These are phyloP conservation scores for Pseudomyrmex concolor DNA, from an alignment of 1,140 invertebrate species.

Conservation along the genomic window DNA sequence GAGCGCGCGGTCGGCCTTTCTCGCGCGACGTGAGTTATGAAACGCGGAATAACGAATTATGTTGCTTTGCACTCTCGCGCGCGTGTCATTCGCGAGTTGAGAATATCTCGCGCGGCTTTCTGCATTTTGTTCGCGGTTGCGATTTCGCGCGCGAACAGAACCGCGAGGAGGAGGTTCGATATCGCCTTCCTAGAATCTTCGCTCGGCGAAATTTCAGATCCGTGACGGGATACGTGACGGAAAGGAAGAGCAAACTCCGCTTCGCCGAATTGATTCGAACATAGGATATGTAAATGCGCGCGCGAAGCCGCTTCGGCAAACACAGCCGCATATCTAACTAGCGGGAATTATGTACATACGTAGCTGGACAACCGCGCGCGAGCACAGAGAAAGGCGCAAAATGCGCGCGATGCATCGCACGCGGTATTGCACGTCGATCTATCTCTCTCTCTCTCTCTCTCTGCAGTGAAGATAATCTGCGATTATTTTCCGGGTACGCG, in stretches of 20 bases:
- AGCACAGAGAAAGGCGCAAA: neutral
- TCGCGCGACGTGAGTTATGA: constrained; percentile 32
- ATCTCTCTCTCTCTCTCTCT: neutral
- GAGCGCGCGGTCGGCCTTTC: neutral
- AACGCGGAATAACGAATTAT: constrained; percentile 47
- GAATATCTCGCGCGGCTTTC: neutral
- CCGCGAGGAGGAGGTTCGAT: neutral
- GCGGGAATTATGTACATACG: neutral
- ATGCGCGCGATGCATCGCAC: constrained; percentile 18
- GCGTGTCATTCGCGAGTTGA: neutral
- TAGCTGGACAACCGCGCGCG: too few species aligned
- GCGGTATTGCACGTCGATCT: constrained; percentile 25
- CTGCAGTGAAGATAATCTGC: constrained; percentile 24
- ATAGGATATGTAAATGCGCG: constrained; percentile 46
- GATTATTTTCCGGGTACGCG: constrained; percentile 27
- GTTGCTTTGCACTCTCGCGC: constrained; percentile 10
- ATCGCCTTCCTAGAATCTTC: constrained; percentile 21
- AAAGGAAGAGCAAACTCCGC: neutral
- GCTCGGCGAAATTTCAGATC: constrained; percentile 18
- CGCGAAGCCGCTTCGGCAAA: neutral
- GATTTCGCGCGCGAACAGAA: too few species aligned
- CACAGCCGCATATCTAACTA: neutral
- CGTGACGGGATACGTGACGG: neutral
- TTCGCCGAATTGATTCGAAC: constrained; percentile 21
- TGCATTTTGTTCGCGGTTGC: neutral